Conservation (phyloP, 2,888 invertebrate species). For the Seira sanloemensis region DNA sequence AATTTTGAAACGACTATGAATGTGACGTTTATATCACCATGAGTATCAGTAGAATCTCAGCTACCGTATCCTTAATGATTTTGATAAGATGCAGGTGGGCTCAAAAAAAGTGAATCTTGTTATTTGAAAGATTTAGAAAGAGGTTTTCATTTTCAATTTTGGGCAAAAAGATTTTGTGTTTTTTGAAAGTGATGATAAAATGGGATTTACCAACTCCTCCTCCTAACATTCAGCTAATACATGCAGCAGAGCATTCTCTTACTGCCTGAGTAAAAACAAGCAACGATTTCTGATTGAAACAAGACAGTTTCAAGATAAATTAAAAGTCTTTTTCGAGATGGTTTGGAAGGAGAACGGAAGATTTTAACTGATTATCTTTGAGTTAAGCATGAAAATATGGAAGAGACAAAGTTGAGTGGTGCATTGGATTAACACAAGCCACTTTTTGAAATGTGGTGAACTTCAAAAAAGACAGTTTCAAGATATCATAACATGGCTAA, state of each 20-base stretch:
- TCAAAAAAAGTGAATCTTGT: neutral
- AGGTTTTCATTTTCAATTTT: neutral
- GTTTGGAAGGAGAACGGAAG: neutral
- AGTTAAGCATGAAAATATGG: slow-evolving; percentile 25
- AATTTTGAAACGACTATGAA: no score
- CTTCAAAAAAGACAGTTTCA: no score
- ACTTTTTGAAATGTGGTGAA: no score
- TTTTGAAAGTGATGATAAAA: slow-evolving; percentile 42
- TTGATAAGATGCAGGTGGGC: slow-evolving; percentile 4
- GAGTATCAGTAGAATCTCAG: no score
- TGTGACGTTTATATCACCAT: no score
- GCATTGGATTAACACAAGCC: no score
- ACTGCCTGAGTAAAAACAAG: neutral
- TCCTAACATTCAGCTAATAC: no score
- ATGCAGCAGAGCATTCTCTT: neutral
- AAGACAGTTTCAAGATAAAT: neutral
- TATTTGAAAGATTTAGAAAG: neutral
- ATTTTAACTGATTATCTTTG: no score
- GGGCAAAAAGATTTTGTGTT: no score
- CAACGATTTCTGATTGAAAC: slow-evolving; percentile 48
- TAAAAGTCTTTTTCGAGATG: no score
- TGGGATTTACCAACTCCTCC: no score
- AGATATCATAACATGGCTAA: no score
- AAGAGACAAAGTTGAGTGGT: slow-evolving; percentile 22
- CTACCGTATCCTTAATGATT: neutral